phyloP scores from a whole-genome alignment of 2,888 invertebrate genomes.

The Morpho helenor region DNA sequence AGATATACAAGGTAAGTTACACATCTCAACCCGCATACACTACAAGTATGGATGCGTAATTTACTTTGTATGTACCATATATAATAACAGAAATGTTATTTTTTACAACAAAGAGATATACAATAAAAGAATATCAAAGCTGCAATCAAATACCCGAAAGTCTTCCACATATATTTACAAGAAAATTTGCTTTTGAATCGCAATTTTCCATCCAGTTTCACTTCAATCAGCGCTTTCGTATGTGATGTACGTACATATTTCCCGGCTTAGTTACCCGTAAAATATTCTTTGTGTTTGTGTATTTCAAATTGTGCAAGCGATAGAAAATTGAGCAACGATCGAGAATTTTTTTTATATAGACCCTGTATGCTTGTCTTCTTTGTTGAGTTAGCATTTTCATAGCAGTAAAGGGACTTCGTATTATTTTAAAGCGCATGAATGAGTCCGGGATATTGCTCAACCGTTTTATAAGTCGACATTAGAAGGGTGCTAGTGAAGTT shows the following conservation, averaged over 20 bases:
- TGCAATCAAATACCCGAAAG: background rate
- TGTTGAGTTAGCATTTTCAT: constrained; percentile 1
- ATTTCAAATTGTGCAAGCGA: constrained; percentile 6
- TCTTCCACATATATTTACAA: constrained; percentile 33
- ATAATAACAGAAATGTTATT: background rate
- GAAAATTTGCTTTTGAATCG: constrained; percentile 41
- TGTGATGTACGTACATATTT: constrained; percentile 29
- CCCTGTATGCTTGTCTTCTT: background rate
- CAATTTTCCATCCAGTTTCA: constrained; percentile 46
- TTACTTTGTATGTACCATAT: too few species aligned
- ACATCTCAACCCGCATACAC: too few species aligned
- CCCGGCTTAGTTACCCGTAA: constrained; percentile 12
- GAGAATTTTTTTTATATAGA: constrained; percentile 4
- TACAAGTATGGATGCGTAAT: too few species aligned
- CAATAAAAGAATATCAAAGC: background rate
- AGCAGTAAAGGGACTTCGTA: background rate
- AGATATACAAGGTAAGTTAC: too few species aligned
- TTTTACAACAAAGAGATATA: background rate
- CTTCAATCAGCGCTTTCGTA: constrained; percentile 39
- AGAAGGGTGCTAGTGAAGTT: too few species aligned
- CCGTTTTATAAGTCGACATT: too few species aligned
- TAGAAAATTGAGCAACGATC: constrained; percentile 7
- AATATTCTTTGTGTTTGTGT: constrained; percentile 12
- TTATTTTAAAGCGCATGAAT: too few species aligned
- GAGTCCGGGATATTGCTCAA: too few species aligned